Evolutionary conservation across 2,888 invertebrate species (phyloP), one percentile per base, ranked within the genome.

Genomic region (Cephus pygmeus): DNA sequence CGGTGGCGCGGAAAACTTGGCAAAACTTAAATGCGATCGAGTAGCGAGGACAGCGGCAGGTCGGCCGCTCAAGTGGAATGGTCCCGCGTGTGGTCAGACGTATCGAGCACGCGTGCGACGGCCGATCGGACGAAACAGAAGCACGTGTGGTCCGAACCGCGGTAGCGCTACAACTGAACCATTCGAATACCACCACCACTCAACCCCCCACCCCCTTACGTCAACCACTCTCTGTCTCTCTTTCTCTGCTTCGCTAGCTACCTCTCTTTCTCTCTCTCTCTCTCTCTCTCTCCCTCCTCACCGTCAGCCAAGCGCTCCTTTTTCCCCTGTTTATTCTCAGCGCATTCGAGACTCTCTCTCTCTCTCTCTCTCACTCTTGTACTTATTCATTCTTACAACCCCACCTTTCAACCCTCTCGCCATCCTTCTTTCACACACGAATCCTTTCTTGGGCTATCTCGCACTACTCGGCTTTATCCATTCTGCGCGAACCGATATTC

Each of bases 161-260:
- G 90, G 88, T 86, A 86, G 88, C 89, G 89, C 88, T 89, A 89
- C 89, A 87, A 90, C 90, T 90, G 90, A 90, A 85, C 85, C 87
- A 88, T 87, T 88, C 87, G 85, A 87, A 85, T 81, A 85, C 86
- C 56, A 85, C 87, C 85, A 85, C 86, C 87, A 84, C 85, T 80
- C 81, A 78, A 79, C 77, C 81, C 77, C 79, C 80, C 83, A 80
- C 79, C 82, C 83, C 15, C 1, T 23, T 9, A 9, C 40, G 40
- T 23, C 6, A 56, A 40, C 84, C 84, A 80, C 81, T 69, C 76
- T 76, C 84, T 79, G 80, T 75, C 81, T 80, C 76, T 77, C 80
- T 82, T 79, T 73, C 80, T 73, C 80, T 79, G 69, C 75, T 75
- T 33, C 77, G 68, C 75, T 73, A 34, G 76, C 76, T 73, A 77